Evolutionary conservation across 2,113 vertebrate species (phyloP).

Genomic region (Mugil cephalus): DNA sequence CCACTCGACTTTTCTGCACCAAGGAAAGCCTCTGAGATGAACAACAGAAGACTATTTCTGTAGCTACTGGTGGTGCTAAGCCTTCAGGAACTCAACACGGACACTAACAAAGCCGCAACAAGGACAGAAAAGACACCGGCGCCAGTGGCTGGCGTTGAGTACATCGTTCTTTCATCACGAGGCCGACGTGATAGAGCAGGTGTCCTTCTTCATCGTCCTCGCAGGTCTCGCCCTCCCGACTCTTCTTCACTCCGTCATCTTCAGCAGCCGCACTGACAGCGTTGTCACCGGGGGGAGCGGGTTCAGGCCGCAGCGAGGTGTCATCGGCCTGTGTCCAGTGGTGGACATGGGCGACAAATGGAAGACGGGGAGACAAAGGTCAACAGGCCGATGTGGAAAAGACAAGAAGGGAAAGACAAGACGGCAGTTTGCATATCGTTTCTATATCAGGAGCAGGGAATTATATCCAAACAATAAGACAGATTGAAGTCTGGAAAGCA

Average conservation of each 20-base stretch:
- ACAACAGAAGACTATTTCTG: constrained; percentile 13
- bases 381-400: no score
- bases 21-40: background rate
- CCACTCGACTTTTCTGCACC: background rate
- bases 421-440: no score
- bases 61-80: fast-evolving
- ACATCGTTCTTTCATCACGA: constrained; percentile 92
- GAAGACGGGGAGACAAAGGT: no score
- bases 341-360: background rate
- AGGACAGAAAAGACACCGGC: constrained; percentile 72
- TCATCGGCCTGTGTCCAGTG: constrained; percentile 13
- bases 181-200: constrained; percentile 92
- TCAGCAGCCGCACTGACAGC: background rate
- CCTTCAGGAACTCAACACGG: background rate
- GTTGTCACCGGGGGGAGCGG: constrained; percentile 1
- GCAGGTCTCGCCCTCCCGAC: constrained; percentile 85
- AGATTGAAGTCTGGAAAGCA: no score
- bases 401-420: no score
- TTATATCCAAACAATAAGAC: no score
- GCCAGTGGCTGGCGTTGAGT: constrained; percentile 75
- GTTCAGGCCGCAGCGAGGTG: background rate
- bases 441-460: no score
- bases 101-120: constrained; percentile 60
- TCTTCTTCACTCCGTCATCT: constrained; percentile 73
- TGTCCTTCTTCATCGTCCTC: constrained; percentile 93